Conservation (phyloP, 1,140 invertebrate species). For the Panagrolaimus sp. region DNA sequence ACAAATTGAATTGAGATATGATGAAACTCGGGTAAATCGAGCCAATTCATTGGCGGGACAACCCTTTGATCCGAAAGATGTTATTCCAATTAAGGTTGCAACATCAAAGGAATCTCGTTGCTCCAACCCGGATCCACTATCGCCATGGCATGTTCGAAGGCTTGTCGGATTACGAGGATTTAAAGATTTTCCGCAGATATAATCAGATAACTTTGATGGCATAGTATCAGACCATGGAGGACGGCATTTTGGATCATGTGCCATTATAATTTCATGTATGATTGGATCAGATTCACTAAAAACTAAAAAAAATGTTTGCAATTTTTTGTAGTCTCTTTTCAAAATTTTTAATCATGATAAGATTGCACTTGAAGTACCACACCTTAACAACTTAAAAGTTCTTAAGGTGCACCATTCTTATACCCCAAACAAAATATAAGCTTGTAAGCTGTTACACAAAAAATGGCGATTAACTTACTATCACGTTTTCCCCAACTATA, state of each 20-base stretch:
- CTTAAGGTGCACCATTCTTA: constrained; percentile 19
- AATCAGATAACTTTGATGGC: constrained; percentile 35
- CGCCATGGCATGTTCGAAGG: constrained; percentile 46
- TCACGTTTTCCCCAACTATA: constrained; percentile 24
- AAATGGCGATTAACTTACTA: background rate
- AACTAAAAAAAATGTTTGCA: constrained; percentile 22
- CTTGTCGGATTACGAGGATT: constrained; percentile 34
- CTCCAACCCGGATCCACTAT: constrained; percentile 41
- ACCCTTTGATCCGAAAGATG: constrained; percentile 41
- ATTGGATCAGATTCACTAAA: constrained; percentile 28
- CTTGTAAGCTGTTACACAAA: background rate
- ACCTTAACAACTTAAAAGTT: constrained; percentile 22
- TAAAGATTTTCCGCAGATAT: constrained; percentile 41
- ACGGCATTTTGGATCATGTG: constrained; percentile 31
- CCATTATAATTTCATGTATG: constrained; percentile 46
- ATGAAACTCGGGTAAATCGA: constrained; percentile 32
- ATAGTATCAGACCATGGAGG: constrained; percentile 35
- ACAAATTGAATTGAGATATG: constrained; percentile 30
- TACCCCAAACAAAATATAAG: too few species aligned
- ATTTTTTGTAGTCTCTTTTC: background rate
- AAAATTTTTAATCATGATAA: too few species aligned
- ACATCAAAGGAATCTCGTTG: constrained; percentile 27
- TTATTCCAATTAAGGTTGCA: constrained; percentile 36
- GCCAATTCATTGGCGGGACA: constrained; percentile 45
- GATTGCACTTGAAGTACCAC: background rate